Base-by-base conservation (phyloP, 2,113 vertebrate genomes). In the Mustela lutreola region DNA sequence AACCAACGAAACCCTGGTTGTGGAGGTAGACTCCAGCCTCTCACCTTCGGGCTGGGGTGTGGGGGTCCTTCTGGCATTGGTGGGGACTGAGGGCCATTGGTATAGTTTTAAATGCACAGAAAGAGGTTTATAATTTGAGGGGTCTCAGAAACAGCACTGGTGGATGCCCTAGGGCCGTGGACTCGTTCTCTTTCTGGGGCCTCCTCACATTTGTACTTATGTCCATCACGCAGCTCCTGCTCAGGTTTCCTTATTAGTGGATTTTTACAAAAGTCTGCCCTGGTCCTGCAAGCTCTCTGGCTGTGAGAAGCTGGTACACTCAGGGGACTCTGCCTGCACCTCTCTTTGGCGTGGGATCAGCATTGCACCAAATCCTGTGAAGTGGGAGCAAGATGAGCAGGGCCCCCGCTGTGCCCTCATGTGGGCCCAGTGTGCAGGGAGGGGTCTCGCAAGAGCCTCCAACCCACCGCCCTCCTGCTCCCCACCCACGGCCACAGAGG, bases 1-100 rank as follows among this genome's bases (percentile, higher is more conserved):
- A 14, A 99, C 99, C 88, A 99, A 99, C 71, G 99, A 99, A 94
- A 99, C 99, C 0, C 97, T 99, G 63, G 90, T 99, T 5, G 98
- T 99, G 81, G 99, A 99, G 98, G 99, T 99, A 98, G 62, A 76
- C 1, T 48, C 42, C 56, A 36, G 24, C 22, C 26, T 65, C 45
- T 45, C 11, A 5, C 71, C 36, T 80, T 0, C 12, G 53, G 36
- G 10, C 48, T 50, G 31, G 39, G 22, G 33, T 28, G 2, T 24
- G n/a, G 33, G 81, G 81, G 48, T 7, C 62, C 50, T 53, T 12
- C 3, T 2, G 36, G 26, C 2, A 1, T 31, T 53, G n/a, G 12
- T 28, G 18, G 65, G 5, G 65, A 10, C 70, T 42, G 24, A 12
- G 28, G 11, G 11, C 50, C 79, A 5, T 28, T 15, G 19, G 16